Evolutionary conservation across 2,888 invertebrate species (phyloP).

Genomic region (Malacosoma neustria): DNA sequence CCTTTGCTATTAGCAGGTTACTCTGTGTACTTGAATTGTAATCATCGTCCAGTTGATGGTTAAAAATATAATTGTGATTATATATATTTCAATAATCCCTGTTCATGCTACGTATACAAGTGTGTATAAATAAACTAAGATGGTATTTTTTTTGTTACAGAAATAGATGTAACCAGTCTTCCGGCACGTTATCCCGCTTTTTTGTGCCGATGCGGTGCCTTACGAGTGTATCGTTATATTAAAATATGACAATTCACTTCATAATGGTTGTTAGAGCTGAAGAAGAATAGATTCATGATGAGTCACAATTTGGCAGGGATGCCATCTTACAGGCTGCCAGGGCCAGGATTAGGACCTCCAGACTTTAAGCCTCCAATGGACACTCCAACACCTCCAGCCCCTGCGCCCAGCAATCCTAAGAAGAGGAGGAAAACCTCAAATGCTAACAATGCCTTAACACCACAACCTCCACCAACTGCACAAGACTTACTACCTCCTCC

Average conservation of each 20-base stretch:
- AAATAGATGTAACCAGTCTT: conserved; percentile 62
- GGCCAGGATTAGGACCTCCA: conserved; percentile 80
- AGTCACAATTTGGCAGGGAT: conserved; percentile 88
- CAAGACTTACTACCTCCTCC: conserved; percentile 90
- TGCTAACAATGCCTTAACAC: conserved; percentile 77
- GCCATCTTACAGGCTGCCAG: conserved; percentile 86
- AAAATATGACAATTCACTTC: conserved; percentile 24
- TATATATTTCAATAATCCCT: too few relatives aligned
- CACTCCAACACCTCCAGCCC: conserved; percentile 79
- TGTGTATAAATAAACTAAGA: too few relatives aligned
- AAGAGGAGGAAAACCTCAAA: conserved; percentile 89
- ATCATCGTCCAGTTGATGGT: conserved; percentile 12
- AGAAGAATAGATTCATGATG: conserved; percentile 70
- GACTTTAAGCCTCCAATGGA: conserved; percentile 85
- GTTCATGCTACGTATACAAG: too few relatives aligned
- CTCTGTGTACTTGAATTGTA: conserved; percentile 16
- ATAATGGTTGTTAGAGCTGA: conserved; percentile 56
- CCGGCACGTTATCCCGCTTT: conserved; percentile 53
- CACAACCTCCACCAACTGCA: conserved; percentile 81
- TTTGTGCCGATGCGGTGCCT: conserved; percentile 59
- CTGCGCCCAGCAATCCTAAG: conserved; percentile 89
- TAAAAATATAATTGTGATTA: too few relatives aligned
- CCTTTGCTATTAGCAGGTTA: conserved; percentile 42
- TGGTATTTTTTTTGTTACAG: conserved; percentile 57
- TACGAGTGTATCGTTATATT: conserved; percentile 40